A percentile compares a stretch with the other conserved stretches of the same genome.
phyloP scores from a whole-genome alignment of 2,113 vertebrate species.

The Lucifuga dentata region DNA sequence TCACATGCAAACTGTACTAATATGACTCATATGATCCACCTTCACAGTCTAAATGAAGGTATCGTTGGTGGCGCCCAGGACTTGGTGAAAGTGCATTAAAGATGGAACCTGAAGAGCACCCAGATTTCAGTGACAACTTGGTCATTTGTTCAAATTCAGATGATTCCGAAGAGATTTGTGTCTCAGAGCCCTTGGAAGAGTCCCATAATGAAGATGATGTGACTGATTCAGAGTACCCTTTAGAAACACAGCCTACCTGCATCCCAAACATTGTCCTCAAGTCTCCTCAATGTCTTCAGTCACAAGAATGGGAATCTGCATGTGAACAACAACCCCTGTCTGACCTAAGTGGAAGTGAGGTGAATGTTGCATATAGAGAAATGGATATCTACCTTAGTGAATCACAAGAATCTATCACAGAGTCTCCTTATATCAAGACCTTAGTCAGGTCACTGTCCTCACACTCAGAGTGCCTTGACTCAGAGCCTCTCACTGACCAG shows the following conservation, averaged over 20 bases:
- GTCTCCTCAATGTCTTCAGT: constrained; percentile 78
- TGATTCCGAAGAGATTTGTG: constrained; percentile 66
- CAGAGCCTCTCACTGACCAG: constrained; percentile 57
- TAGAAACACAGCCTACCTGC: constrained; percentile 62
- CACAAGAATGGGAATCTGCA: constrained; percentile 44
- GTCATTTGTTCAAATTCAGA: constrained; percentile 75
- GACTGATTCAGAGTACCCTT: constrained; percentile 62
- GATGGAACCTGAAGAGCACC: constrained; percentile 73
- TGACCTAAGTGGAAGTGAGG: constrained; percentile 54
- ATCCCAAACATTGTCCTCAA: background rate
- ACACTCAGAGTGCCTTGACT: constrained; percentile 14
- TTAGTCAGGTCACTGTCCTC: constrained; percentile 17
- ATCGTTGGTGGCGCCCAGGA: constrained; percentile 26
- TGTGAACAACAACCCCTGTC: constrained; percentile 28
- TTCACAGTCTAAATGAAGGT: constrained; percentile 51
- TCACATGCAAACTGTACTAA: background rate
- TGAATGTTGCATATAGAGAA: constrained; percentile 43
- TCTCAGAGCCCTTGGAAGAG: constrained; percentile 72
- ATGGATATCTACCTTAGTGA: constrained; percentile 41
- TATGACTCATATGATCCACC: background rate
- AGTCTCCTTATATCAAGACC: constrained; percentile 37
- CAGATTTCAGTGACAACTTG: constrained; percentile 74
- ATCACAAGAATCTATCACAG: constrained; percentile 34
- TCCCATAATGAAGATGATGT: constrained; percentile 70
- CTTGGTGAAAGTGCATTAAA: constrained; percentile 35